A percentile compares a stretch with the other conserved stretches of the same genome.
Evolutionary conservation across 2,888 invertebrate genomes (phyloP).

Genomic region (Meiosimyza platycephala): DNA sequence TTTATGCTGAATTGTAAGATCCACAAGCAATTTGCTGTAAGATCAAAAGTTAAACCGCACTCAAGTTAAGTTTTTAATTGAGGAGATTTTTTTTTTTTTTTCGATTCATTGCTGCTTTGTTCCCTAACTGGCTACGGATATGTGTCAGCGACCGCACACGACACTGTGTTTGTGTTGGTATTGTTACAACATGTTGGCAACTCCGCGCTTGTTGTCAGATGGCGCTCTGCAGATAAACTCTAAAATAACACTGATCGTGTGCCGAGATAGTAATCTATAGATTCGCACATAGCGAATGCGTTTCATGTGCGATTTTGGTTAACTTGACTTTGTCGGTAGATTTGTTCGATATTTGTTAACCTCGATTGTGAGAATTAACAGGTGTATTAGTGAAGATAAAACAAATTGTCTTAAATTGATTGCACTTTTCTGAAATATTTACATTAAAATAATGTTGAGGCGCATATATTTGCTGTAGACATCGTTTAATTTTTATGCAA

Average conservation of each 20-base stretch:
- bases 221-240: conserved; percentile 47
- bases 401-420: too few species aligned
- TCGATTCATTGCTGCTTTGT: background rate
- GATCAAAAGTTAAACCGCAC: conserved; percentile 43
- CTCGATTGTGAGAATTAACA: too few species aligned
- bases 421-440: too few species aligned
- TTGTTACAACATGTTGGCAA: conserved; percentile 18
- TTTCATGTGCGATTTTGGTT: conserved; percentile 5
- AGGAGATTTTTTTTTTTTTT: conserved; percentile 10
- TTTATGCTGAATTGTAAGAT: background rate
- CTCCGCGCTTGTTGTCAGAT: conserved; percentile 24
- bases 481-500: too few species aligned
- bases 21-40: conserved; percentile 45
- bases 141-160: conserved; percentile 35
- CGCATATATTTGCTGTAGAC: too few species aligned
- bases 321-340: conserved; percentile 19
- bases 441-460: too few species aligned
- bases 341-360: conserved; percentile 25
- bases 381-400: too few species aligned
- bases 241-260: conserved; percentile 55
- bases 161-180: conserved; percentile 8
- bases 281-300: conserved; percentile 20
- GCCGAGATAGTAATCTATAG: conserved; percentile 47
- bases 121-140: background rate
- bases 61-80: conserved; percentile 34